A percentile compares a stretch with the other conserved stretches of the same genome.
Evolutionary conservation across 2,797 vertebrate genomes (phyloP).

Genomic region (Dallia pectoralis): DNA sequence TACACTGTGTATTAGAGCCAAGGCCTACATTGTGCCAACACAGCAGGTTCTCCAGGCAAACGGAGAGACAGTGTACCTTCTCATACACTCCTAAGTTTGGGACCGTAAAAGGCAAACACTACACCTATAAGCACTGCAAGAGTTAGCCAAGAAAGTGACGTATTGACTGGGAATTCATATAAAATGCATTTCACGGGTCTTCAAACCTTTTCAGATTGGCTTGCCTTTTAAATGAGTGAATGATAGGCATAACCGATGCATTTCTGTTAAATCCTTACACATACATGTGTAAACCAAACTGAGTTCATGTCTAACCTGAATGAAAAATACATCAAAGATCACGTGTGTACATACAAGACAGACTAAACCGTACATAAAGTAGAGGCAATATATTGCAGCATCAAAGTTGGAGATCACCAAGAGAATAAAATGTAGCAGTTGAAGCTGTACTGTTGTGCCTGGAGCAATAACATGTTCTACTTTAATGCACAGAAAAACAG

Average conservation of each 20-base stretch:
- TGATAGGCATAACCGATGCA: constrained; percentile 39
- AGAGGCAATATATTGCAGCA: too few relatives aligned
- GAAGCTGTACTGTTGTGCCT: too few relatives aligned
- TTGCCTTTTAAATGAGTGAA: neutral
- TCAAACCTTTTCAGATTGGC: neutral
- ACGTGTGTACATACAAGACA: too few relatives aligned
- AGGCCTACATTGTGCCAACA: constrained; percentile 17
- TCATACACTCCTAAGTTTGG: neutral
- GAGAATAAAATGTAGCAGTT: too few relatives aligned
- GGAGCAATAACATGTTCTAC: too few relatives aligned
- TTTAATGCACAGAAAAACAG: too few relatives aligned
- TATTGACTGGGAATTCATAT: neutral
- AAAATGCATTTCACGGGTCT: neutral
- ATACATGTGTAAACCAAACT: constrained; percentile 57
- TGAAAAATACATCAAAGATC: too few relatives aligned
- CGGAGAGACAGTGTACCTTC: neutral
- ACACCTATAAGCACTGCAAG: neutral
- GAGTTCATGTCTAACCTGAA: constrained; percentile 43
- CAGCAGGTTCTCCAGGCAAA: constrained; percentile 10
- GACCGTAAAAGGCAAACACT: neutral
- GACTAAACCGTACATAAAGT: too few relatives aligned
- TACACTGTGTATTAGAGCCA: constrained; percentile 24
- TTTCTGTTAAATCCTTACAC: constrained; percentile 9
- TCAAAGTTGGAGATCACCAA: too few relatives aligned
- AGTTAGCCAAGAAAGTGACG: neutral